These are phyloP conservation scores for Idris sp. DNA, from an alignment of 1,140 invertebrate species.

Conservation along the genomic window DNA sequence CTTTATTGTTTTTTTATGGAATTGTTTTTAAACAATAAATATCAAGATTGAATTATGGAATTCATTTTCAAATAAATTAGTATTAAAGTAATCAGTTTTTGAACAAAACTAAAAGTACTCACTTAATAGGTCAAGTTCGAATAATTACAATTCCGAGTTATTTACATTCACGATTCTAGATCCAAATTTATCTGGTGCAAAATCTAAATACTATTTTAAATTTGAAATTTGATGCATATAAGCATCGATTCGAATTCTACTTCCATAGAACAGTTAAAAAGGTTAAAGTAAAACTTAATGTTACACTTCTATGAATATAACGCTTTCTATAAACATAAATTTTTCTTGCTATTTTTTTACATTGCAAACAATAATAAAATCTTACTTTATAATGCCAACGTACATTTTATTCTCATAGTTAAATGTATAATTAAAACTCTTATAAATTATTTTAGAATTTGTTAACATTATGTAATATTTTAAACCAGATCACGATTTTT, in stretches of 20 bases:
- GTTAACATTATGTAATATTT: conserved; percentile 5
- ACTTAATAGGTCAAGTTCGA: conserved; percentile 48
- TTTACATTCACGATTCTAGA: conserved; percentile 39
- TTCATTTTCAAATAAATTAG: no score
- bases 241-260: conserved; percentile 1
- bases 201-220: conserved; percentile 37
- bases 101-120: conserved; percentile 23
- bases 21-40: no score
- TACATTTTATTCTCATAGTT: no score
- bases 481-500: conserved; percentile 12
- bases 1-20: no score
- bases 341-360: no score
- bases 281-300: conserved; percentile 7
- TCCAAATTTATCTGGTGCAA: conserved; percentile 45
- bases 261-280: conserved; percentile 1
- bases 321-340: background rate
- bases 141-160: conserved; percentile 50
- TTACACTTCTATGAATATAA: no score
- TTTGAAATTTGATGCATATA: conserved; percentile 32
- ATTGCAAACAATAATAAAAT: no score
- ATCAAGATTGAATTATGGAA: no score
- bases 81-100: conserved; percentile 15
- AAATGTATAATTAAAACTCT: conserved; percentile 1
- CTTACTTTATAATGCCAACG: no score
- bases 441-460: conserved; percentile 18